Base-by-base conservation (phyloP, 2,888 invertebrate genomes). In the Phoenoteleia sp. region DNA sequence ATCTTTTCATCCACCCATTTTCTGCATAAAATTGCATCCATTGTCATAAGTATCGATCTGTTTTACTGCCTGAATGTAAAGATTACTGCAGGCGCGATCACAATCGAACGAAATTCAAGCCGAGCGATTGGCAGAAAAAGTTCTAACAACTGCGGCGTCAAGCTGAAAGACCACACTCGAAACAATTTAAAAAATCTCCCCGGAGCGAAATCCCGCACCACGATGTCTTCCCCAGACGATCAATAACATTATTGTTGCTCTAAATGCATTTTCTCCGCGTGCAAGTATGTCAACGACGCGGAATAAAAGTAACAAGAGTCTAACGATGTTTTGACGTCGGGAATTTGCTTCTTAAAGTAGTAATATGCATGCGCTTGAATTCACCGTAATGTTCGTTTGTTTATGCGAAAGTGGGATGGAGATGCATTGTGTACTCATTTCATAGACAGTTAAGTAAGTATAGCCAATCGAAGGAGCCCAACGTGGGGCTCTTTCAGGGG, bases 401-500 rank as follows among this genome's bases (percentile, higher is more conserved):
- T 75, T 75, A 60, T 60, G 75, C 67, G 58, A 36, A 52, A 39
- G 19, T 25, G 23, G 42, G 27, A 23, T 42, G 47, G 60, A n/a
- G 11, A 71, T 72, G 64, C 60, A 54, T 64, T 79, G 79, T 62
- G 56, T 47, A 36, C 60, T 52, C 21, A 69, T 45, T 83, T 83
- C 76, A 67, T 86, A 67, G 60, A 42, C 64, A 62, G 76, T 69
- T 76, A 81, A 75, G 64, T 80, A 80, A 80, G 80, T 83, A 77
- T 58, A 69, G 56, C 76, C 62, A 66, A 83, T 86, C 81, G 83
- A 83, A 83, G 66, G 64, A 86, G 58, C 60, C 25, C 71, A 47
- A 33, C 42, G 52, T 54, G 11, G 64, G 25, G 36, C 39, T 66
- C 27, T 47, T 58, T 47, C 58, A 15, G 19, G 45, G 36, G 49